Evolutionary conservation across 1,140 invertebrate species (phyloP).

Genomic region (Hyphantria cunea): DNA sequence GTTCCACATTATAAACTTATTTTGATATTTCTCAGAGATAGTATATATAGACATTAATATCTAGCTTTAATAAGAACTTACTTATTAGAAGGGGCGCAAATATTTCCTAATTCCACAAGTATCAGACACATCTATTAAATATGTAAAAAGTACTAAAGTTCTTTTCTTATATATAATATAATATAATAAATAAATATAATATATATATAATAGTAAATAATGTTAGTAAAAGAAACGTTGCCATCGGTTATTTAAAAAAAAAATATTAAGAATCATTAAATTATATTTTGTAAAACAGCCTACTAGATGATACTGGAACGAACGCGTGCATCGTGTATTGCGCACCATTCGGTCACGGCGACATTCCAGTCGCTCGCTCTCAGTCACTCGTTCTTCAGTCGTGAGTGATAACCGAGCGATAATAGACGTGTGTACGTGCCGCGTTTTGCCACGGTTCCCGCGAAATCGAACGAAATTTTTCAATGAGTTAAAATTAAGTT

Average conservation of each 20-base stretch:
- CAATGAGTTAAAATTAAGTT: slow-evolving; percentile 26
- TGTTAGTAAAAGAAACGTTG: background rate
- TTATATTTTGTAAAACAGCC: slow-evolving; percentile 4
- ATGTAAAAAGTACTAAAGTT: no score
- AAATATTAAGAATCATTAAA: slow-evolving; percentile 16
- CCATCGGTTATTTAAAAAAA: slow-evolving; percentile 1
- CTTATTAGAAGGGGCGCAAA: no score
- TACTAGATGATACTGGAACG: slow-evolving; percentile 8
- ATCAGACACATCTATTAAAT: no score
- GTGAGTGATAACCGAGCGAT: slow-evolving; percentile 57
- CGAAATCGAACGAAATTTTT: slow-evolving; percentile 42
- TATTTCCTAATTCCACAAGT: no score
- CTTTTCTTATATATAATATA: no score
- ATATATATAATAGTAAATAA: no score
- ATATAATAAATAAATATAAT: no score
- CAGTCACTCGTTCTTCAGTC: slow-evolving; percentile 52
- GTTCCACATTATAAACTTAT: no score
- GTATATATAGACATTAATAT: no score
- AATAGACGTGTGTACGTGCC: slow-evolving; percentile 39
- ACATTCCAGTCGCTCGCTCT: slow-evolving; percentile 43
- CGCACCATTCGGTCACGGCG: slow-evolving; percentile 46
- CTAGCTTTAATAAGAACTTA: no score
- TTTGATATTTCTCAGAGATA: no score
- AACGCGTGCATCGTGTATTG: slow-evolving; percentile 25
- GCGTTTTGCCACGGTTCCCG: slow-evolving; percentile 39